Base-by-base conservation (phyloP, 2,797 vertebrate species). In the Pampus argenteus region DNA sequence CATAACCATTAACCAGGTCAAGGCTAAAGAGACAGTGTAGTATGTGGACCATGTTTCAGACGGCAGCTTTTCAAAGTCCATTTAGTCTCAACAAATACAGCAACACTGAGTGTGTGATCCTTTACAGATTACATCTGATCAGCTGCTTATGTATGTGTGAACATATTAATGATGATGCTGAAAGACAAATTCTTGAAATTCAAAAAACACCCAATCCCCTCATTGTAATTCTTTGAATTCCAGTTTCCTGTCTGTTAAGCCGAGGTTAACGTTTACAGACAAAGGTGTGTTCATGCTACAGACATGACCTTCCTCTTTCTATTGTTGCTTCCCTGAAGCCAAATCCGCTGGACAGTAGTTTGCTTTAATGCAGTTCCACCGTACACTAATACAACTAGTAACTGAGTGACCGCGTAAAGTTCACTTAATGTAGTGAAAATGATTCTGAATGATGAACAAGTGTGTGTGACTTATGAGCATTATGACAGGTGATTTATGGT, bases 141-240 rank as follows among this genome's bases (percentile, higher is more conserved):
- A 82, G 58, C 48, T 51, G 64, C 66, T 45, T 54, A 44, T 50
- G 69, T 54, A 44, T 50, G 69, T 66, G 54, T 75, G 66, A 70
- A 76, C 18, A 67, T 29, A 63, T 8, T 34, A 42, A 79, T 66
- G 55, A 55, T 84, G 54, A 34, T 59, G 62, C 58, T 40, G 4
- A 67, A 61, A 31, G 42, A 79, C 71, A 84, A 81, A 90, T 91
- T 51, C 29, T 61, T 81, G 78, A 72, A 76, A 91, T 91, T 88
- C 71, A 40, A 76, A 69, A 34, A 31, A 23, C 4, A 51, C 60
- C 51, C 42, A 7, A 74, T 75, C 71, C 82, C 71, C 58, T 79
- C 54, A 78, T 71, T 85, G 76, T 78, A 75, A 91, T 91, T 92
- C 86, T 81, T 80, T 72, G 74, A 87, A 94, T 92, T 90, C 88